Conservation (phyloP, 2,888 invertebrate genomes). For the Dasypolia templi region DNA sequence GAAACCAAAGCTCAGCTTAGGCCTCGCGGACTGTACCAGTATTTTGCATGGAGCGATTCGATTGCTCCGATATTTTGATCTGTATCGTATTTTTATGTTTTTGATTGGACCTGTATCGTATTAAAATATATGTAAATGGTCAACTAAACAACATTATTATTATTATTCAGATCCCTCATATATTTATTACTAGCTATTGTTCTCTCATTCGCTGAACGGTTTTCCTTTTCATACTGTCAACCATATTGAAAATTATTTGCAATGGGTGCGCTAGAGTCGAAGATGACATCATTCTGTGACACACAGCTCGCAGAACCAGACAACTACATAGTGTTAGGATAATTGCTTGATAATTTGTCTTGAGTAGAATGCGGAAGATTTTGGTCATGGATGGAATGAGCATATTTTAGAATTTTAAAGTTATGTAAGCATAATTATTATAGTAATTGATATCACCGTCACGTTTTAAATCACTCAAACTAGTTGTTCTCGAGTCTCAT, state of each 20-base stretch:
- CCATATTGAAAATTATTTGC: conserved; percentile 52
- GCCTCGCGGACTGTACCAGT: too few relatives aligned
- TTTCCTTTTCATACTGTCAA: conserved; percentile 45
- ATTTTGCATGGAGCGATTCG: neutral
- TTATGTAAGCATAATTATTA: conserved; percentile 40
- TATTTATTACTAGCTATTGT: conserved; percentile 20
- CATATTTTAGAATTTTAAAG: conserved; percentile 29
- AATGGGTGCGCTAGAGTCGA: conserved; percentile 51
- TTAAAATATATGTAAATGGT: neutral
- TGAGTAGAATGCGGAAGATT: conserved; percentile 54
- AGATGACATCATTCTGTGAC: conserved; percentile 62
- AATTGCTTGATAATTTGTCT: conserved; percentile 53
- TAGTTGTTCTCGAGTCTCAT: neutral
- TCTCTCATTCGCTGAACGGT: conserved; percentile 22
- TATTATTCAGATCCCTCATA: conserved; percentile 19
- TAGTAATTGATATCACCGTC: conserved; percentile 29
- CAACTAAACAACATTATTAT: neutral
- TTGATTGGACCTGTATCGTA: neutral
- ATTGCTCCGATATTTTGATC: neutral
- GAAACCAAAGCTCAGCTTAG: too few relatives aligned
- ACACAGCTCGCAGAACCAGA: conserved; percentile 43
- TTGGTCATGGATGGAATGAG: conserved; percentile 19
- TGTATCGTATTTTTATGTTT: neutral
- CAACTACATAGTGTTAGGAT: conserved; percentile 37
- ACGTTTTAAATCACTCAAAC: conserved; percentile 22